Evolutionary conservation across 2,113 vertebrate genomes (phyloP).

Genomic region (Chaetodon auriga): DNA sequence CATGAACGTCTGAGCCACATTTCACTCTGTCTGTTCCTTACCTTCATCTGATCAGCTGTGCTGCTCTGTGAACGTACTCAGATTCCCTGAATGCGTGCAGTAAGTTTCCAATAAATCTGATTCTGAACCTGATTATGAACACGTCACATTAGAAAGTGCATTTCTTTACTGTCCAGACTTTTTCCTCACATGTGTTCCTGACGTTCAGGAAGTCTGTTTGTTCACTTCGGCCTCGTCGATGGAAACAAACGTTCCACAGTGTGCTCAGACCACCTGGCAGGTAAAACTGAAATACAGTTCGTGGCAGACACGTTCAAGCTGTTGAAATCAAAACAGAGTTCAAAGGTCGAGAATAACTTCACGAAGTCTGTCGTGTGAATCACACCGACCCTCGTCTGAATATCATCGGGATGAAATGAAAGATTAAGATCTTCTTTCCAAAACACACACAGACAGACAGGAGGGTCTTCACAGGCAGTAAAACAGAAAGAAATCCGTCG

Average conservation of each 20-base stretch:
- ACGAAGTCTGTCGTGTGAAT: background rate
- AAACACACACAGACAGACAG: conserved; percentile 16
- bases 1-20: no score
- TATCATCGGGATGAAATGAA: background rate
- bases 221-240: conserved; percentile 1
- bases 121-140: no score
- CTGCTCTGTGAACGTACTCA: no score
- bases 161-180: background rate
- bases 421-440: background rate
- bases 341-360: background rate
- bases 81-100: no score
- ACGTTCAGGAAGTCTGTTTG: conserved; percentile 28
- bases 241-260: conserved; percentile 1
- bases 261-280: accelerated
- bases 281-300: background rate
- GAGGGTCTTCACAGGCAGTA: background rate
- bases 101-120: no score
- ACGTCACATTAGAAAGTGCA: background rate
- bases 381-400: background rate
- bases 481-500: conserved; percentile 31
- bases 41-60: no score
- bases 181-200: conserved; percentile 1
- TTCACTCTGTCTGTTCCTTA: no score
- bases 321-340: background rate
- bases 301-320: background rate